A percentile compares a stretch with the other conserved stretches of the same genome.
These are phyloP conservation scores for Agrilus planipennis DNA, from an alignment of 1,140 invertebrate genomes.

Conservation along the genomic window DNA sequence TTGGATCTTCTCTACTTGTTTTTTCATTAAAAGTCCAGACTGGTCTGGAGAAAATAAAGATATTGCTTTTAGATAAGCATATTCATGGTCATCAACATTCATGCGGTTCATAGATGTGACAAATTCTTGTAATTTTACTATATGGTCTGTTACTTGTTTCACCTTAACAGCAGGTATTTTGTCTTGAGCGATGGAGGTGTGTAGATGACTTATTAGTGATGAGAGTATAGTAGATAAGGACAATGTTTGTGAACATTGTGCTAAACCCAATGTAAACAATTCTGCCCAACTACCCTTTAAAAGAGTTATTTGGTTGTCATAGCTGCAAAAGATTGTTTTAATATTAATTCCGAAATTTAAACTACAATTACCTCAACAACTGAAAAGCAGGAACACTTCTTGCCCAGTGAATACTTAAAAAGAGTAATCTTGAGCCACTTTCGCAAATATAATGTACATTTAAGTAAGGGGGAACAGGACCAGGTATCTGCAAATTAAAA, in stretches of 20 bases:
- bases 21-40: slow-evolving; percentile 23
- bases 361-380: slow-evolving; percentile 49
- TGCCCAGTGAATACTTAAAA: slow-evolving; percentile 81
- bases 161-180: slow-evolving; percentile 61
- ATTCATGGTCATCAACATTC: slow-evolving; percentile 71
- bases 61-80: slow-evolving; percentile 81
- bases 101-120: slow-evolving; percentile 62
- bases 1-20: slow-evolving; percentile 52
- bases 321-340: slow-evolving; percentile 43
- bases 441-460: slow-evolving; percentile 88
- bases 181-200: slow-evolving; percentile 54
- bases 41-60: slow-evolving; percentile 63
- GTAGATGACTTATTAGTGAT: slow-evolving; percentile 62
- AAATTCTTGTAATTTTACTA: slow-evolving; percentile 72
- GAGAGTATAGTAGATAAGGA: slow-evolving; percentile 71
- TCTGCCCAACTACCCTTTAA: slow-evolving; percentile 86
- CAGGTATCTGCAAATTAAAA: slow-evolving; percentile 74
- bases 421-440: slow-evolving; percentile 77
- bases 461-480: slow-evolving; percentile 65
- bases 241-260: slow-evolving; percentile 73
- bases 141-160: slow-evolving; percentile 69
- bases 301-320: slow-evolving; percentile 71
- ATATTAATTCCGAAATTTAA: too few relatives aligned
- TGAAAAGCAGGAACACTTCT: slow-evolving; percentile 74
- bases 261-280: slow-evolving; percentile 81